These are phyloP conservation scores for Phaethornis superciliosus DNA, from an alignment of 2,113 vertebrate species.

Conservation along the genomic window DNA sequence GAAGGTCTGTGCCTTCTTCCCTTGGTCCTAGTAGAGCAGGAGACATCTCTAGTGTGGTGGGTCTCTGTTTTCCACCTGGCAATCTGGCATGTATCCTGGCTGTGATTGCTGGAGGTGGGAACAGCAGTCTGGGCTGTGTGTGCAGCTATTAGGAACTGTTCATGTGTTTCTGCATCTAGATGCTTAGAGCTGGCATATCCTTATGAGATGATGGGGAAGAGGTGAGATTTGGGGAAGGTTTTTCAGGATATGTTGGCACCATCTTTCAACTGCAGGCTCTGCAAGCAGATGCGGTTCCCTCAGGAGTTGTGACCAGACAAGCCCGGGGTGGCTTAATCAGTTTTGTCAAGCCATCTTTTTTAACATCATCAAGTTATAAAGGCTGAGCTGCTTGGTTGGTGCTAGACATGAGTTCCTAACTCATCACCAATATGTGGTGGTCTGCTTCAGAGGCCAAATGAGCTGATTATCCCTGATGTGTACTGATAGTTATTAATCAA, in stretches of 20 bases:
- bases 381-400: not conserved
- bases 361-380: not conserved
- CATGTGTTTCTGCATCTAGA: not conserved
- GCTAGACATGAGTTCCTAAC: not conserved
- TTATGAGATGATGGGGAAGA: not conserved
- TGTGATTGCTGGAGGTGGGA: not conserved
- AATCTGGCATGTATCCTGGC: not conserved
- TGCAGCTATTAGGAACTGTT: not conserved
- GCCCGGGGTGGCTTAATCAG: not conserved
- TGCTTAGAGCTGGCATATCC: not conserved
- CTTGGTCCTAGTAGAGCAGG: not conserved
- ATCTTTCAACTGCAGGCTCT: not conserved
- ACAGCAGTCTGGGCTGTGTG: not conserved
- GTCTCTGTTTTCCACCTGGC: not conserved
- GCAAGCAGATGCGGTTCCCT: not conserved
- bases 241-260: not conserved
- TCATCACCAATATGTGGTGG: not conserved
- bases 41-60: not conserved
- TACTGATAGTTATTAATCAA: not conserved
- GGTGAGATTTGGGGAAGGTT: not conserved
- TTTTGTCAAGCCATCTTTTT: not conserved
- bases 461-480: not conserved
- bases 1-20: not conserved
- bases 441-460: not conserved
- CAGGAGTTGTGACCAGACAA: not conserved